Base-by-base conservation (phyloP, 1,140 invertebrate genomes). In the Batillaria attramentaria region DNA sequence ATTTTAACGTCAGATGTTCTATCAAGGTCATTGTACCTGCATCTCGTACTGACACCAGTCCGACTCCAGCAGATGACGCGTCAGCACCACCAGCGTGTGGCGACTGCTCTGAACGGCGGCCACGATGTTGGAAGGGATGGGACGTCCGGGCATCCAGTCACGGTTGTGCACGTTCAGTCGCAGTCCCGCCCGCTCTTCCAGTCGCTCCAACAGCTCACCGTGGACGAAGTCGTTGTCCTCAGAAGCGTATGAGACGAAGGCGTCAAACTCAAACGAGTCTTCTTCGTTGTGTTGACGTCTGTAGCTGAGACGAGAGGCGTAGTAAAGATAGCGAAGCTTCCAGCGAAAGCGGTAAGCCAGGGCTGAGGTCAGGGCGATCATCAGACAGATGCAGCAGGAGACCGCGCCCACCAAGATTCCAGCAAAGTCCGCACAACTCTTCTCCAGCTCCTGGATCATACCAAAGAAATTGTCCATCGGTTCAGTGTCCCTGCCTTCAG, bases 1-100 rank as follows among this genome's bases (percentile, higher is more conserved):
- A n/a, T n/a, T n/a, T n/a, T n/a, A n/a, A n/a, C n/a, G n/a, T n/a
- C n/a, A n/a, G n/a, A n/a, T n/a, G n/a, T n/a, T n/a, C n/a, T n/a
- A n/a, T n/a, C n/a, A n/a, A n/a, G n/a, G n/a, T n/a, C n/a, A n/a
- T n/a, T n/a, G n/a, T n/a, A n/a, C n/a, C n/a, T 94, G 92, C 20
- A 93, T 92, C 86, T 95, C 94, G 92, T 93, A 94, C 65, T 92
- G 83, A 84, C 94, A 94, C 94, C 94, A 95, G 39, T 94, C 92
- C 20, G 94, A 94, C 79, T 92, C 92, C 0, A 93, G 91, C 84
- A 94, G 94, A 54, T 91, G 90, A 83, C 94, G 91, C 77, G 93
- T 93, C 50, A 95, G 90, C n/a, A 94, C 86, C 33, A 94, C 87
- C 50, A 95, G 87, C 31, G 93, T 93, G 87, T 92, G 93, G 68